Evolutionary conservation across 1,140 invertebrate species (phyloP).

Genomic region (Panagrolaimus sp.): DNA sequence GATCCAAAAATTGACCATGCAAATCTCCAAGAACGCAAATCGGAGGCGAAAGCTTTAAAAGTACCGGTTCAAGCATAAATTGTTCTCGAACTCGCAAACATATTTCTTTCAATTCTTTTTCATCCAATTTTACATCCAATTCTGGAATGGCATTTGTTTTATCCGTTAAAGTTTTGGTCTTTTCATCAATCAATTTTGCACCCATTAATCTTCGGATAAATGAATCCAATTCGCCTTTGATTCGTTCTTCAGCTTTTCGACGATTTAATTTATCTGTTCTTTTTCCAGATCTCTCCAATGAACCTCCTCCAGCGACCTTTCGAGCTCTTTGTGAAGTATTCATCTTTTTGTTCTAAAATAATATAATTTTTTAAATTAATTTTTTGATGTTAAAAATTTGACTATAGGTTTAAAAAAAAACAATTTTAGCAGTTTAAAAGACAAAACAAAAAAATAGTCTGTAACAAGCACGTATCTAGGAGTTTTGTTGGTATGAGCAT

Average conservation of each 20-base stretch:
- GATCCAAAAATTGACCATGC: conserved; percentile 24
- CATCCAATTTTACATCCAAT: conserved; percentile 1
- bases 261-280: background rate
- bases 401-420: too few species aligned
- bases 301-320: too few species aligned
- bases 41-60: background rate
- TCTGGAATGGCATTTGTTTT: background rate
- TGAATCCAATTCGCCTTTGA: background rate
- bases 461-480: too few species aligned
- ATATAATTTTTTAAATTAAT: too few species aligned
- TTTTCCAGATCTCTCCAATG: too few species aligned
- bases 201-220: background rate
- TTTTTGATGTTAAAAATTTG: too few species aligned
- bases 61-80: conserved; percentile 21
- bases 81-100: conserved; percentile 17
- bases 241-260: background rate
- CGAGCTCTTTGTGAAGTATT: too few species aligned
- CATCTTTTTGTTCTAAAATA: too few species aligned
- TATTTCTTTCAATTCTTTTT: conserved; percentile 14
- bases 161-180: background rate
- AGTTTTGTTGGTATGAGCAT: too few species aligned
- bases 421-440: too few species aligned
- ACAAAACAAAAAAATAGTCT: too few species aligned
- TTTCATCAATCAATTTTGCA: background rate
- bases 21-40: conserved; percentile 22